These are phyloP conservation scores for Orthosia gothica DNA, from an alignment of 2,888 invertebrate species.

Conservation along the genomic window DNA sequence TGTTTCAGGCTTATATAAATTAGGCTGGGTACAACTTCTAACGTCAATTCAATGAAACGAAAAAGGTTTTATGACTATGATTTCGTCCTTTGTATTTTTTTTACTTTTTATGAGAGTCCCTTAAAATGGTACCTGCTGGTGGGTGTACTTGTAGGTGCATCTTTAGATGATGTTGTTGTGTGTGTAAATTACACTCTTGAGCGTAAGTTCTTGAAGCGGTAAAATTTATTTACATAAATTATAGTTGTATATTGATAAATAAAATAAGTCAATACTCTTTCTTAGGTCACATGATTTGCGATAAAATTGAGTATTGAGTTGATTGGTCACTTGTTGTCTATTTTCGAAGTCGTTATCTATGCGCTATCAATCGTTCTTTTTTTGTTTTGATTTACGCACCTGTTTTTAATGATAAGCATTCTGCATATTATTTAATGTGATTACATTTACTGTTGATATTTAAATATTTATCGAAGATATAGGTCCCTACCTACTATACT, in stretches of 20 bases:
- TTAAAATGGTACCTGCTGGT: no score
- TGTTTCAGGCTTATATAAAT: slow-evolving; percentile 32
- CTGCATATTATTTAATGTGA: not conserved
- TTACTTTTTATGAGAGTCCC: no score
- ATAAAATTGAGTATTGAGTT: slow-evolving; percentile 5
- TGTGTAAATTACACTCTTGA: not conserved
- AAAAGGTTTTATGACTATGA: not conserved
- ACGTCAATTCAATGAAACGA: not conserved
- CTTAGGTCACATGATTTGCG: slow-evolving; percentile 8
- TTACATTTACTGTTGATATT: not conserved
- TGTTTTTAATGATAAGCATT: not conserved
- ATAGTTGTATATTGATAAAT: no score
- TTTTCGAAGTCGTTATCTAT: slow-evolving; percentile 9
- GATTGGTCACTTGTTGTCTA: slow-evolving; percentile 12
- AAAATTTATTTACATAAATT: no score
- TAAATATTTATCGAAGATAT: not conserved
- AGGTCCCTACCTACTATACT: not conserved
- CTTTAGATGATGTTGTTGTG: no score
- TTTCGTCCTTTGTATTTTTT: not conserved
- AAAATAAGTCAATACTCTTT: no score
- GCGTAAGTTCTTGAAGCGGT: no score
- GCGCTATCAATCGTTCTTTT: not conserved
- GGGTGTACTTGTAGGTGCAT: no score
- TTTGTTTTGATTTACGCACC: slow-evolving; percentile 1
- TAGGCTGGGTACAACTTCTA: not conserved